A percentile compares a stretch with the other conserved stretches of the same genome.
These are phyloP conservation scores for Cervus canadensis DNA, from an alignment of 2,113 vertebrate genomes.

Conservation along the genomic window DNA sequence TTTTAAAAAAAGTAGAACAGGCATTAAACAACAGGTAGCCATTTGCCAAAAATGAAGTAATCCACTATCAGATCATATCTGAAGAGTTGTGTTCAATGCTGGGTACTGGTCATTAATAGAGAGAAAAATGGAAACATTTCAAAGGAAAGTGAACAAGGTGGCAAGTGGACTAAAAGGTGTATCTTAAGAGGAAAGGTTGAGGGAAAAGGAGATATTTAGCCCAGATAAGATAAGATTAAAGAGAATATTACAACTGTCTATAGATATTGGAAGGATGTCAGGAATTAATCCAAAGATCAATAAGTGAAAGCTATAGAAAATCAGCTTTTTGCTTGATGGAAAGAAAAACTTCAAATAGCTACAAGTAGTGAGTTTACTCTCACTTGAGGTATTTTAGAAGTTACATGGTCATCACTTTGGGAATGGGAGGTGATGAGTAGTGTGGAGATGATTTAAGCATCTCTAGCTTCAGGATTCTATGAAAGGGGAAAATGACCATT, in stretches of 20 bases:
- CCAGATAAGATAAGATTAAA: not conserved
- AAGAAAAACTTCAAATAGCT: not conserved
- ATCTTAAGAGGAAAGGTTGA: not conserved
- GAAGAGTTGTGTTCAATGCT: not conserved
- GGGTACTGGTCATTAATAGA: not conserved
- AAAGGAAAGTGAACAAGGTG: not conserved
- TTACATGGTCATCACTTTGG: not conserved
- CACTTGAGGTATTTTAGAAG: not conserved
- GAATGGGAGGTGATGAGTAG: not conserved
- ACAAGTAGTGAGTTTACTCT: not conserved
- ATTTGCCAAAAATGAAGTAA: constrained; percentile 12
- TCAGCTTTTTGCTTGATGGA: not conserved
- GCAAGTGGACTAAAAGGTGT: not conserved
- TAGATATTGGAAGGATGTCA: not conserved
- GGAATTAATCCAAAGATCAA: not conserved
- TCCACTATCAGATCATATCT: not conserved
- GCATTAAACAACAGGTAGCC: not conserved
- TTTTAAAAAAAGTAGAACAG: not conserved
- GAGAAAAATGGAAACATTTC: not conserved
- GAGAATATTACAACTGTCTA: not conserved
- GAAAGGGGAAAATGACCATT: not conserved
- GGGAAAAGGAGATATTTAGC: not conserved
- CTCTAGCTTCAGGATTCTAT: not conserved
- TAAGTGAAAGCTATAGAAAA: not conserved
- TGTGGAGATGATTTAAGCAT: not conserved